A percentile compares a stretch with the other conserved stretches of the same genome.
Evolutionary conservation across 2,888 invertebrate species (phyloP).

Genomic region (Sycophila texana): DNA sequence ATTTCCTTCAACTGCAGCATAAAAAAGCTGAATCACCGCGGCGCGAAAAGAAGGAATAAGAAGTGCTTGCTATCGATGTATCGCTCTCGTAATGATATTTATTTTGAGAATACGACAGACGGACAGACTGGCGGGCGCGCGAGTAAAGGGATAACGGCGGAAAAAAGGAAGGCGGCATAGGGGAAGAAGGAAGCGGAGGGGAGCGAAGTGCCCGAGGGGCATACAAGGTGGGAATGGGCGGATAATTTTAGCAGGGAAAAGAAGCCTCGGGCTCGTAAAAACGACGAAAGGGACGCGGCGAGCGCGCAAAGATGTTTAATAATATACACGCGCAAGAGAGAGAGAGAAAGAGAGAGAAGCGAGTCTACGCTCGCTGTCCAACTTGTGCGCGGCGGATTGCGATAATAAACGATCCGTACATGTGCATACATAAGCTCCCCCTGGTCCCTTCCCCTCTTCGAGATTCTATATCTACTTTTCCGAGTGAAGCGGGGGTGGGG

Average conservation of each 20-base stretch:
- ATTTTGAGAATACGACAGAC: too few relatives aligned
- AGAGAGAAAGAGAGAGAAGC: background rate
- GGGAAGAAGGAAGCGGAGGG: background rate
- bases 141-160: too few relatives aligned
- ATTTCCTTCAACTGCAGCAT: too few relatives aligned
- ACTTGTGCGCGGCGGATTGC: constrained; percentile 33
- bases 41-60: too few relatives aligned
- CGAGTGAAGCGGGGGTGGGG: too few relatives aligned
- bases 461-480: too few relatives aligned
- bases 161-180: background rate
- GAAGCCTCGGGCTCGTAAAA: constrained; percentile 5
- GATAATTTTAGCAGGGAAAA: constrained; percentile 49
- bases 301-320: constrained; percentile 52
- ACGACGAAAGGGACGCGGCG: constrained; percentile 31
- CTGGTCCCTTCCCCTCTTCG: too few relatives aligned
- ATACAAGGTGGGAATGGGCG: constrained; percentile 4
- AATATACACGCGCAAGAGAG: constrained; percentile 37
- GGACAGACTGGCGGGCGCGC: too few relatives aligned
- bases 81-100: too few relatives aligned
- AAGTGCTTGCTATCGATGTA: too few relatives aligned
- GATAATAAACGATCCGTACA: constrained; percentile 49
- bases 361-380: background rate
- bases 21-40: too few relatives aligned
- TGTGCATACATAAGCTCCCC: too few relatives aligned
- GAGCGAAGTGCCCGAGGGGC: background rate